Conservation (phyloP, 2,888 invertebrate species). For the Embidobia sp. region DNA sequence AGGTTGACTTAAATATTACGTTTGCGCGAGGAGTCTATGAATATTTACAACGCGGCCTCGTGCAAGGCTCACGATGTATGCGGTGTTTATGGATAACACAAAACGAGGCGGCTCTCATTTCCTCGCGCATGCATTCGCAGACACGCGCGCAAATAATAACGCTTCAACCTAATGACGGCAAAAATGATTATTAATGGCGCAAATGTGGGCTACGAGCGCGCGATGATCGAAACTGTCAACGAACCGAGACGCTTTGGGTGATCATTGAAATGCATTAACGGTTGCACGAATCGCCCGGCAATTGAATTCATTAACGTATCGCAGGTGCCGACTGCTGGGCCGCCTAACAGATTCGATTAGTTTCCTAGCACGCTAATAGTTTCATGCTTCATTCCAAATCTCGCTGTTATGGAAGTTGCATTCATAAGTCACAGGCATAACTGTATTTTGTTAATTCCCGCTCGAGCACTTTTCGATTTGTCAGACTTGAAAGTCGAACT, state of each 20-base stretch:
- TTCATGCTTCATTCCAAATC: conserved; percentile 28
- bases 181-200: conserved; percentile 39
- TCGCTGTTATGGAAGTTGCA: conserved; percentile 17
- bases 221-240: conserved; percentile 43
- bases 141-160: conserved; percentile 15
- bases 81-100: conserved; percentile 14
- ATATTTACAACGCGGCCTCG: conserved; percentile 39
- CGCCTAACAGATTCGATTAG: conserved; percentile 50
- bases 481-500: too few species aligned
- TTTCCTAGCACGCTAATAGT: conserved; percentile 40
- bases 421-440: too few species aligned
- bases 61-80: conserved; percentile 21
- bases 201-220: conserved; percentile 4
- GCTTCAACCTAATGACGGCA: conserved; percentile 21
- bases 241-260: conserved; percentile 33
- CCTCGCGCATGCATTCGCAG: neutral
- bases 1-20: conserved; percentile 46
- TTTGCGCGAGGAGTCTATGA: conserved; percentile 35
- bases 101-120: neutral
- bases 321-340: conserved; percentile 24
- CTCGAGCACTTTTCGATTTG: too few species aligned
- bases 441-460: too few species aligned
- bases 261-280: conserved; percentile 48
- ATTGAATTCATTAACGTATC: conserved; percentile 53
- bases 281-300: conserved; percentile 43